Evolutionary conservation across 1,140 invertebrate genomes (phyloP).

Genomic region (Portunus trituberculatus): DNA sequence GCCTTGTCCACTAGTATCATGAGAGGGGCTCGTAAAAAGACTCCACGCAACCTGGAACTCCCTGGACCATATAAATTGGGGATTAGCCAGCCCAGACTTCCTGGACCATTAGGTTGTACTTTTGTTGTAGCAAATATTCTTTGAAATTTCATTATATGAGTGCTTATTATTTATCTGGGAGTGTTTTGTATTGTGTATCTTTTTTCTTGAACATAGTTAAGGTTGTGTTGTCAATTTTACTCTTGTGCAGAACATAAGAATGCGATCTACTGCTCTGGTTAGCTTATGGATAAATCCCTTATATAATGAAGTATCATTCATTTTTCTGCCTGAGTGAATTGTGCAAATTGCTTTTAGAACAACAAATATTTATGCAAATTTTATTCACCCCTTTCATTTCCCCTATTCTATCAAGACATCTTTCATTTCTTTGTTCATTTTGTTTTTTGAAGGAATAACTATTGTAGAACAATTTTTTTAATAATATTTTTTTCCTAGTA

Average conservation of each 20-base stretch:
- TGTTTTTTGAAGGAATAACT: too few species aligned
- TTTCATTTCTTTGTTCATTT: too few species aligned
- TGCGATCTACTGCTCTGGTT: too few species aligned
- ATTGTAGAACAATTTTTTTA: too few species aligned
- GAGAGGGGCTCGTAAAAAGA: constrained; percentile 57
- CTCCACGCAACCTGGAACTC: constrained; percentile 45
- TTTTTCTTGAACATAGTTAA: neutral
- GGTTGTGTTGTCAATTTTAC: neutral
- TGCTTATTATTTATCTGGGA: neutral
- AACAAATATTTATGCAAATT: neutral
- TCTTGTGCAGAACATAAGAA: too few species aligned
- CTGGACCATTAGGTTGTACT: constrained; percentile 3
- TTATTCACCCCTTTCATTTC: neutral
- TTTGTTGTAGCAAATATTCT: neutral
- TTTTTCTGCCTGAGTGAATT: too few species aligned
- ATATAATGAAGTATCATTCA: too few species aligned
- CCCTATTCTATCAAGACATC: neutral
- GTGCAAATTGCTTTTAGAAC: too few species aligned
- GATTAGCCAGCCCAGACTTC: neutral
- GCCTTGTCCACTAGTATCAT: constrained; percentile 43
- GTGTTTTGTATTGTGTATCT: neutral
- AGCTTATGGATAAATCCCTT: too few species aligned
- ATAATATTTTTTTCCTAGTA: too few species aligned
- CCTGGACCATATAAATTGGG: constrained; percentile 32
- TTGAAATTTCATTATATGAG: neutral